Evolutionary conservation across 2,888 invertebrate species (phyloP).

Genomic region (Diarsia rubi): DNA sequence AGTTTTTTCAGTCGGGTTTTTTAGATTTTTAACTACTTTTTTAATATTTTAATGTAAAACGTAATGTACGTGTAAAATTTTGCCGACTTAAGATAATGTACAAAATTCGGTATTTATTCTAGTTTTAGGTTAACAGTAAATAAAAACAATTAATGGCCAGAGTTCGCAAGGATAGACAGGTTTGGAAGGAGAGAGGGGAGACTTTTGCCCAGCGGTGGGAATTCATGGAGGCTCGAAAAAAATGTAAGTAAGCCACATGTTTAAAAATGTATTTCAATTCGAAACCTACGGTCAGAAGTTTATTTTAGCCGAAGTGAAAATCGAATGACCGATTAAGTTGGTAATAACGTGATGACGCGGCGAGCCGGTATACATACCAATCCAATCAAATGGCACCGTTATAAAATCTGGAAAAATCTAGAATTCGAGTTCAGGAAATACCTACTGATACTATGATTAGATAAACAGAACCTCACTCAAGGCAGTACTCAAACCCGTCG

Average conservation of each 20-base stretch:
- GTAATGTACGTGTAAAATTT: too few relatives aligned
- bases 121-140: background rate
- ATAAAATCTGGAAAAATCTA: constrained; percentile 42
- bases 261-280: background rate
- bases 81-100: background rate
- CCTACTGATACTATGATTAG: background rate
- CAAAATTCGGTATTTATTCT: background rate
- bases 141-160: background rate
- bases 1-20: too few relatives aligned
- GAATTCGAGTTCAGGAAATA: constrained; percentile 1
- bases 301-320: constrained; percentile 15
- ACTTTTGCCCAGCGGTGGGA: too few relatives aligned
- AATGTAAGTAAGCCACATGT: background rate
- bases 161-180: too few relatives aligned
- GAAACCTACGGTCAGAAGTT: background rate
- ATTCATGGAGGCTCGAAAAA: too few relatives aligned
- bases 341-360: constrained; percentile 41
- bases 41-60: too few relatives aligned
- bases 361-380: constrained; percentile 39
- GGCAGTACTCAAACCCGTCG: too few relatives aligned
- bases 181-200: too few relatives aligned
- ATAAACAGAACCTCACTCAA: background rate
- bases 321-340: constrained; percentile 38
- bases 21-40: too few relatives aligned
- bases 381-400: constrained; percentile 45